Base-by-base conservation (phyloP, 1,140 invertebrate genomes). In the Sycophaga agraensis region DNA sequence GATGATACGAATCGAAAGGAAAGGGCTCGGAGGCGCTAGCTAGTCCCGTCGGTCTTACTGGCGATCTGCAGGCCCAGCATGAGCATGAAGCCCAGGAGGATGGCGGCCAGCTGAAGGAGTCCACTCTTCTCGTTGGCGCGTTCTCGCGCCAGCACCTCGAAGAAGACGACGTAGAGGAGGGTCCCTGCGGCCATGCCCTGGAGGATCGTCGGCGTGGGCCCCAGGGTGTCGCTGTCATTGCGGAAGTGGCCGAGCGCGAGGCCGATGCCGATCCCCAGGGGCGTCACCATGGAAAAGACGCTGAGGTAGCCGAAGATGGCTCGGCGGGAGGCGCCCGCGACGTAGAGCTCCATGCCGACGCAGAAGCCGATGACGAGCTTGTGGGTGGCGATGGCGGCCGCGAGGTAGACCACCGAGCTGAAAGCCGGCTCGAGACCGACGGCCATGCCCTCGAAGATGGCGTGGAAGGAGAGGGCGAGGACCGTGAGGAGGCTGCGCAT, bases 111-210 rank as follows among this genome's bases (percentile, higher is more conserved):
- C 69, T 92, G 89, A 2, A 87, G 71, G 19, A 92, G 76, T 4
- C 91, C 91, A 42, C 82, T 83, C 56, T 86, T 85, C 11, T 82
- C 78, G 68, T 87, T 87, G 19, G 86, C 85, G 39, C 88, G 82
- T 70, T 93, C 90, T 55, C 89, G 83, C 35, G 90, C 90, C 48
- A 94, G 83, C 24, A 96, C 91, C 79, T 95, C 93, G 73, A 95
- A 94, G 84, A 95, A 95, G 2, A 94, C 91, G 34, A 96, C 92
- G 73, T 94, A 95, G 0, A 95, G 83, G 11, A 96, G 82, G 0
- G 93, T 95, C 17, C 93, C 93, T 40, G 90, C 90, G 0, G 92
- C 92, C 77, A 94, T 85, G 8, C 91, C 92, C 70, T 94, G 91
- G 0, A 94, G 80, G 4, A 93, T 77, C 1, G 79, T 78, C 0